Percentiles rank a stretch among this genome's conserved stretches.
These are phyloP conservation scores for Druon quercuslanigerum DNA, from an alignment of 1,140 invertebrate genomes.

Conservation along the genomic window DNA sequence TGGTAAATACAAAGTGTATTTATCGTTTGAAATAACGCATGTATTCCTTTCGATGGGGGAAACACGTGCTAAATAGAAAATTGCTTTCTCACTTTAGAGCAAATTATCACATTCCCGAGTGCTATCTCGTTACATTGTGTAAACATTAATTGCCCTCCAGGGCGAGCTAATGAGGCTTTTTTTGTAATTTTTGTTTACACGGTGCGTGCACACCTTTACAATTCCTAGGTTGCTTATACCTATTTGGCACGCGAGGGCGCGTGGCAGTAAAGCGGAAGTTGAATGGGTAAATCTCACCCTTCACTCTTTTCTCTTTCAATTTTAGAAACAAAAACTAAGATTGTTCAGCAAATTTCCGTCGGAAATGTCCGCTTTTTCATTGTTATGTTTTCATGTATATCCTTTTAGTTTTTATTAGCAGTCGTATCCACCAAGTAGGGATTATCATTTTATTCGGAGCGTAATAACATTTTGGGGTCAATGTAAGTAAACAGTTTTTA, in stretches of 20 bases:
- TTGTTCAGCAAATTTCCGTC: not conserved
- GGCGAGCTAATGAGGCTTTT: slow-evolving; percentile 26
- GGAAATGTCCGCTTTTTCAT: too few relatives aligned
- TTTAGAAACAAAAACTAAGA: not conserved
- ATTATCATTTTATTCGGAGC: too few relatives aligned
- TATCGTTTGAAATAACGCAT: not conserved
- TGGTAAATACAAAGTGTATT: not conserved
- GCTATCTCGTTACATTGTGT: not conserved
- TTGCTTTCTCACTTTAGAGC: slow-evolving; percentile 3
- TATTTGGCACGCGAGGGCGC: slow-evolving; percentile 56
- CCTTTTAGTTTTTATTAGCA: too few relatives aligned
- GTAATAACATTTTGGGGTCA: too few relatives aligned
- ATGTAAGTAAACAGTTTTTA: too few relatives aligned
- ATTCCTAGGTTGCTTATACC: slow-evolving; percentile 44
- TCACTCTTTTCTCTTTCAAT: slow-evolving; percentile 27
- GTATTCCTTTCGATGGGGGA: not conserved
- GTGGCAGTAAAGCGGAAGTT: slow-evolving; percentile 56
- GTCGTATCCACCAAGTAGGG: too few relatives aligned
- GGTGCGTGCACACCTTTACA: slow-evolving; percentile 33
- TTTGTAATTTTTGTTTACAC: slow-evolving; percentile 1
- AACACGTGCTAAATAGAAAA: slow-evolving; percentile 6
- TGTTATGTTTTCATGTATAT: too few relatives aligned
- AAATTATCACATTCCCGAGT: slow-evolving; percentile 2
- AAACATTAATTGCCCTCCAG: slow-evolving; percentile 39
- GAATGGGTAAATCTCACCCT: slow-evolving; percentile 54